These are phyloP conservation scores for Arvicanthis niloticus DNA, from an alignment of 2,113 vertebrate species.

Conservation along the genomic window DNA sequence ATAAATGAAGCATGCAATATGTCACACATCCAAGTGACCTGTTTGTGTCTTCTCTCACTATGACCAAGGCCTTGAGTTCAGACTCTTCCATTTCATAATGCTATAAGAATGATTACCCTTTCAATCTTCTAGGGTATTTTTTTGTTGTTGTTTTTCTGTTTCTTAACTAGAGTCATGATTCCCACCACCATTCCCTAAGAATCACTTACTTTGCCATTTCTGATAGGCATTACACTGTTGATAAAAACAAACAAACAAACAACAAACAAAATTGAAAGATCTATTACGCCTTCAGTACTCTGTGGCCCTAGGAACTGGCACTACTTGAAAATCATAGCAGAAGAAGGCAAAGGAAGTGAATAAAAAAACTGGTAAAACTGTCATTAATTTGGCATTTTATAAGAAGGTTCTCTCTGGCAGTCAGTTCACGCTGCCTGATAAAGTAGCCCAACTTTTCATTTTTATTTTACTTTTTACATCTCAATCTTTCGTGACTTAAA, in stretches of 20 bases:
- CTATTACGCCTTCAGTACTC: constrained; percentile 47
- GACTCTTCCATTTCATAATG: not conserved
- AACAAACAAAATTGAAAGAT: constrained; percentile 35
- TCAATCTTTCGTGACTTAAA: constrained; percentile 67
- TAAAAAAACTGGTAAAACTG: constrained; percentile 66
- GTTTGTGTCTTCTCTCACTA: constrained; percentile 58
- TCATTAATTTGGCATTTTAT: constrained; percentile 73
- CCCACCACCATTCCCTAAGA: constrained; percentile 71
- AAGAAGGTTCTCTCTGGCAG: constrained; percentile 46
- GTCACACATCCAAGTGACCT: constrained; percentile 61
- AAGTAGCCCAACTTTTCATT: constrained; percentile 74
- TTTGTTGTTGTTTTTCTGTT: not conserved
- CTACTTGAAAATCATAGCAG: constrained; percentile 66
- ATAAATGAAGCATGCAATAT: constrained; percentile 64
- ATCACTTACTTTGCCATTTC: constrained; percentile 75
- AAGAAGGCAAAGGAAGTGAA: constrained; percentile 70
- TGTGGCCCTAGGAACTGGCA: constrained; percentile 34
- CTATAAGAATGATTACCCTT: not conserved
- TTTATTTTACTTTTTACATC: constrained; percentile 77
- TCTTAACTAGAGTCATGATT: constrained; percentile 13
- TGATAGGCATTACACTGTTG: constrained; percentile 48
- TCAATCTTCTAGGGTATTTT: not conserved
- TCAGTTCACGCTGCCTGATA: constrained; percentile 67
- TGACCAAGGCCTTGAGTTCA: not conserved
- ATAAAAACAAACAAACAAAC: not conserved